phyloP scores from a whole-genome alignment of 2,797 vertebrate genomes.

The Aulostomus chinensis region DNA sequence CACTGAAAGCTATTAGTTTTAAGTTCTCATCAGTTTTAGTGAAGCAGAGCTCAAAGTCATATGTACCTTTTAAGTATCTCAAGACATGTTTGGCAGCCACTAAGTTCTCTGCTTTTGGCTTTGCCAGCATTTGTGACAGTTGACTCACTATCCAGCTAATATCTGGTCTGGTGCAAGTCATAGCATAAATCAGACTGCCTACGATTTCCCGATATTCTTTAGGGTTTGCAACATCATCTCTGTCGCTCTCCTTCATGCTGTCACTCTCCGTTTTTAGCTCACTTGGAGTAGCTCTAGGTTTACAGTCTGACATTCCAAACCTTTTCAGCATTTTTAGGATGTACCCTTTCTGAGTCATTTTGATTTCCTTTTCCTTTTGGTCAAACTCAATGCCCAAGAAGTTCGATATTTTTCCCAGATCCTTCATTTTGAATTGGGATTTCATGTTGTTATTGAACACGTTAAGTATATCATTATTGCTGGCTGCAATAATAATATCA shows the following conservation, averaged over 20 bases:
- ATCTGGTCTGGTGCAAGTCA: constrained; percentile 2
- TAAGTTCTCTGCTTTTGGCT: neutral
- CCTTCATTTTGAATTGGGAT: constrained; percentile 28
- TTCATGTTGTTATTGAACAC: constrained; percentile 22
- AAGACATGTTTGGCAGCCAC: neutral
- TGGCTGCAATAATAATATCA: neutral
- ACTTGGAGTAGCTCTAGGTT: neutral
- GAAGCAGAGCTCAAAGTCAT: neutral
- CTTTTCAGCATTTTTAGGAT: neutral
- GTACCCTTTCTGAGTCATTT: constrained; percentile 19
- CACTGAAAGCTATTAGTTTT: neutral
- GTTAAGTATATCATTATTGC: neutral
- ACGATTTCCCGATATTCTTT: neutral
- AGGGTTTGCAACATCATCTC: neutral
- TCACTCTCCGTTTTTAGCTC: neutral
- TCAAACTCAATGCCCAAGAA: constrained; percentile 45
- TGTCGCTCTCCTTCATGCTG: neutral
- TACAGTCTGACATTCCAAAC: neutral
- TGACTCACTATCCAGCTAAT: neutral
- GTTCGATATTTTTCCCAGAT: constrained; percentile 23
- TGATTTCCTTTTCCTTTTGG: constrained; percentile 22
- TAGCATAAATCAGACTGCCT: neutral
- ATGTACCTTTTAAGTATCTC: too few species aligned
- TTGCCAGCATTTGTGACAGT: neutral
- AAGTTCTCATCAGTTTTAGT: too few species aligned